Base-by-base conservation (phyloP, 2,888 invertebrate genomes). In the Laothoe populi region DNA sequence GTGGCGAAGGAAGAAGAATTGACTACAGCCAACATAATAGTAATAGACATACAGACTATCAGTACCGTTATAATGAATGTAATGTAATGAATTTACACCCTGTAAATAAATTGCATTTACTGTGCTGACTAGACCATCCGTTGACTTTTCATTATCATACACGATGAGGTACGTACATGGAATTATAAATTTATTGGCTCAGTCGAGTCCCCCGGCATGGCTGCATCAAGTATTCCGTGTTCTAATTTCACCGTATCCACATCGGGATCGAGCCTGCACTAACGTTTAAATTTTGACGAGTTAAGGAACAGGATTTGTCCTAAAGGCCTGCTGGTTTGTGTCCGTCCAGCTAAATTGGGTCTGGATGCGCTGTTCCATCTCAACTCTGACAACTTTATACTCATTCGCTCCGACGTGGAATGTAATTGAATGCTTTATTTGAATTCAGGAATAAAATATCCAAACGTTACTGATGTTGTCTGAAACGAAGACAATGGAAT, bases 131-230 rank as follows among this genome's bases (percentile, higher is more conserved):
- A 73, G 75, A 73, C 74, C 71, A 79, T 72, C 74, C 74, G 81
- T 82, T 80, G 79, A 81, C 79, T 83, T 83, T 82, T 77, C 81
- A 87, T 88, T 88, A 87, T 84, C 83, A 88, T 86, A 87, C 73
- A 68, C 70, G 78, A 88, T 87, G 88, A 88, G 83, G 71, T 78
- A 75, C 69, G 70, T 74, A 74, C 73, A 70, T 69, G 63, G 79
- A 80, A 80, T 88, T 84, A 86, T 81, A 84, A 81, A 90, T 88
- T 83, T 83, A 88, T 77, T 73, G 80, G 70, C 76, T 67, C 67
- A 64, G 73, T 72, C 69, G 71, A 72, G 74, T 78, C 70, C 68
- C 69, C 62, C 66, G 66, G 66, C 71, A 59, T 69, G 66, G 70
- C 70, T 62, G 68, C 69, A 77, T 69, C 65, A 71, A 72, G 65